Conservation (phyloP, 2,888 invertebrate genomes). For the Cosmia pyralina region DNA sequence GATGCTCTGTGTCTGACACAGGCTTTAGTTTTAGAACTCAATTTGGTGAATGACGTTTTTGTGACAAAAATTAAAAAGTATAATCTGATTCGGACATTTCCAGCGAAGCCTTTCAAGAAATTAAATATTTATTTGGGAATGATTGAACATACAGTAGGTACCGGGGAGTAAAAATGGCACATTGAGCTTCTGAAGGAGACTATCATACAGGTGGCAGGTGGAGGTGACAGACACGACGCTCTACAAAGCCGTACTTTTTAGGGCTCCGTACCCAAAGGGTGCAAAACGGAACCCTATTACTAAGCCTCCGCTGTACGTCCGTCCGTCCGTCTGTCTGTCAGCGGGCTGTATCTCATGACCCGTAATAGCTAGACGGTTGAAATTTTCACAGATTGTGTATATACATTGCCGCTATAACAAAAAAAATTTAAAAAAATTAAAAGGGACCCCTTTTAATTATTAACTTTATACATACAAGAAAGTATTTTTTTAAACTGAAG, state of each 20-base stretch:
- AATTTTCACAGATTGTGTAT: too few species aligned
- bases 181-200: background rate
- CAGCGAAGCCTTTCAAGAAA: slow-evolving; percentile 20
- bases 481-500: too few species aligned
- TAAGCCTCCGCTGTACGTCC: too few species aligned
- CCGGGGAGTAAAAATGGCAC: background rate
- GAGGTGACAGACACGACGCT: background rate
- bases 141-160: background rate
- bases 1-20: slow-evolving; percentile 45
- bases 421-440: too few species aligned
- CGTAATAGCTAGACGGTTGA: too few species aligned
- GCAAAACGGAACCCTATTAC: too few species aligned
- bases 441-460: too few species aligned
- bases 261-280: too few species aligned
- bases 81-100: slow-evolving; percentile 23
- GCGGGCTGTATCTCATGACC: too few species aligned
- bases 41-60: slow-evolving; percentile 35
- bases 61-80: slow-evolving; percentile 33
- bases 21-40: slow-evolving; percentile 44
- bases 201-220: background rate
- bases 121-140: slow-evolving; percentile 10
- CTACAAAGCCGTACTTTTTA: background rate
- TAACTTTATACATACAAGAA: too few species aligned
- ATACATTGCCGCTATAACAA: too few species aligned
- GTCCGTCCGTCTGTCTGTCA: too few species aligned